Evolutionary conservation across 2,888 invertebrate genomes (phyloP), one percentile per base, ranked within the genome.

Genomic region (Chydorus sphaericus): DNA sequence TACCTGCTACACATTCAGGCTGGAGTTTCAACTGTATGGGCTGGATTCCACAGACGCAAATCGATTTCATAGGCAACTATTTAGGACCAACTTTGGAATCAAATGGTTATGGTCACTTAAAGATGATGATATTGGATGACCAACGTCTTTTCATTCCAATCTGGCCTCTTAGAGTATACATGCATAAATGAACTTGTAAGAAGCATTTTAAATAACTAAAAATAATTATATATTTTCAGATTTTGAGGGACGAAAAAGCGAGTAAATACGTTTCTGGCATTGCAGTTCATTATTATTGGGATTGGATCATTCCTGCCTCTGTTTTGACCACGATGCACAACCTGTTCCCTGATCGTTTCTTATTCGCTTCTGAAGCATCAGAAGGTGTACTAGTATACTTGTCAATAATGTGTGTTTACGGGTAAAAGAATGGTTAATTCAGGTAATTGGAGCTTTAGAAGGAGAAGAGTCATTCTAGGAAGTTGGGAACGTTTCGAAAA

Each of bases 41-140:
- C n/a, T 90, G 86, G 83, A 76, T 77, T 3, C 77, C 86, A 0
- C 62, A 66, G 14, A 71, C 76, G 56, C 73, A 83, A 74, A 75
- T 79, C 30, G 72, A 77, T 55, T 92, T 84, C 78, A 71, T 89
- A 2, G 75, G 71, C 1, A 68, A 81, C 18, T 73, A 87, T 69
- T 74, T 92, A 23, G 90, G 89, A 0, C 91, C 85, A 0, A 76
- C 79, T 0, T 68, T 93, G 23, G 73, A 77, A 11, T 75, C 68
- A 7, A 73, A 74, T 1, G 66, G 73, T 4, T 78, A 77, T 61
- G 77, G 75, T 10, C 64, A 79, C 55, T 68, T 84, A 0, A 77
- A 81, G 61, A 76, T 93, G 18, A 72, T 92, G 60, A 76, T 82
- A 2, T 71, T 83, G 20, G 92, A 93, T 64, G 91, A 85, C 66